Evolutionary conservation across 2,113 vertebrate genomes (phyloP), one percentile per base, ranked within the genome.

Genomic region (Oncorhynchus gorbuscha): DNA sequence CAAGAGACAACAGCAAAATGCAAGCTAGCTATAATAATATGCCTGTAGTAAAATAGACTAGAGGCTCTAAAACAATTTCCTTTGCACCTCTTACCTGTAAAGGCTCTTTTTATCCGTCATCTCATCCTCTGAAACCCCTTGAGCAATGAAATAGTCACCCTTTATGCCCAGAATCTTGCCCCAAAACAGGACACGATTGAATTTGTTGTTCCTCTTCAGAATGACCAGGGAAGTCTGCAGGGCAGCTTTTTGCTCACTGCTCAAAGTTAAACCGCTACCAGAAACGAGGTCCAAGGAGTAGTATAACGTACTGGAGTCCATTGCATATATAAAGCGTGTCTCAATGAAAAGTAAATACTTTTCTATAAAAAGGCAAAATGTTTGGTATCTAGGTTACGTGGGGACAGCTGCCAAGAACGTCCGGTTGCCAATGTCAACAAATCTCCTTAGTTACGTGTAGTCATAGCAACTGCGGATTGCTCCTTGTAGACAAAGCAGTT

Each of bases 131-230:
- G 89, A 93, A 76, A 95, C 80, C 5, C 97, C 97, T 76, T 97
- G 93, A 2, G 94, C 95, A 73, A 99, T 95, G 72, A 94, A 97
- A 77, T 99, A 99, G 80, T 95, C 87, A 0, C 82, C 83, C 22
- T 89, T 92, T n/a, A 95, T 64, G n/a, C 96, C 96, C 24, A 94
- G 79, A 83, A 99, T 93, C 85, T 95, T 94, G 55, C 97, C 97
- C 97, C 97, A 99, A 77, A 98, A 95, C 61, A 95, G 82, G 66
- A 97, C 92, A 24, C 94, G 91, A 4, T 85, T 72, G 82, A 96
- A 97, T 75, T 94, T 95, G 88, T 96, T 96, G 13, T 55, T 18
- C 82, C 96, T 94, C 49, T 89, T 94, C 7, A 97, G 78, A n/a
- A 98, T 91, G 76, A 84, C 22, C 7, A 97, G 75, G 1, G 97